These are phyloP conservation scores for Amphipyra berbera DNA, from an alignment of 2,888 invertebrate genomes.

Conservation along the genomic window DNA sequence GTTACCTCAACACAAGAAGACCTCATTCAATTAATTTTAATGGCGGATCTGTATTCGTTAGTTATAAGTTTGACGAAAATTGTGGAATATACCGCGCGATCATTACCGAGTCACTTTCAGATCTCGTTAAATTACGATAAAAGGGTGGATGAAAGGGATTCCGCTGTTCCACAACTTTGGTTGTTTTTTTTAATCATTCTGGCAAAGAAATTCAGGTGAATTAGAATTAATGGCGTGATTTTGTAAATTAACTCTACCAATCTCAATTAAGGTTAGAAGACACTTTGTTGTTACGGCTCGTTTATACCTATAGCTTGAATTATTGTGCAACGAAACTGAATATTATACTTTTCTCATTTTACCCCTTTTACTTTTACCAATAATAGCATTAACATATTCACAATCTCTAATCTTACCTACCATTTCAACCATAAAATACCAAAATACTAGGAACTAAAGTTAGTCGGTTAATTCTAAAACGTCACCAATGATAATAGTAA, in stretches of 20 bases:
- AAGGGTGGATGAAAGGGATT: conserved; percentile 36
- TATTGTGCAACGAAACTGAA: too few species aligned
- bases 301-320: neutral
- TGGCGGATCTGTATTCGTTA: conserved; percentile 40
- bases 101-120: conserved; percentile 43
- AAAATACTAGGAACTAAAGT: too few species aligned
- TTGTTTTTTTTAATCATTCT: conserved; percentile 34
- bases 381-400: too few species aligned
- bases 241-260: neutral
- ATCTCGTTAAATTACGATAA: conserved; percentile 44
- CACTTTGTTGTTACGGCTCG: neutral
- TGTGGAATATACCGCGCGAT: conserved; percentile 38
- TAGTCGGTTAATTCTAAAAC: conserved; percentile 40
- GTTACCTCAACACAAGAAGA: conserved; percentile 5
- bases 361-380: too few species aligned
- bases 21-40: conserved; percentile 50
- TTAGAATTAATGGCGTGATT: neutral
- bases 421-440: too few species aligned
- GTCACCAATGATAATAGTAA: conserved; percentile 56
- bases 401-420: too few species aligned
- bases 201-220: conserved; percentile 1
- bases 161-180: conserved; percentile 27
- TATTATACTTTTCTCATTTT: too few species aligned
- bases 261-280: neutral
- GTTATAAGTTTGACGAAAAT: conserved; percentile 45